These are phyloP conservation scores for Pteromalus puparum DNA, from an alignment of 1,140 invertebrate species.

Conservation along the genomic window DNA sequence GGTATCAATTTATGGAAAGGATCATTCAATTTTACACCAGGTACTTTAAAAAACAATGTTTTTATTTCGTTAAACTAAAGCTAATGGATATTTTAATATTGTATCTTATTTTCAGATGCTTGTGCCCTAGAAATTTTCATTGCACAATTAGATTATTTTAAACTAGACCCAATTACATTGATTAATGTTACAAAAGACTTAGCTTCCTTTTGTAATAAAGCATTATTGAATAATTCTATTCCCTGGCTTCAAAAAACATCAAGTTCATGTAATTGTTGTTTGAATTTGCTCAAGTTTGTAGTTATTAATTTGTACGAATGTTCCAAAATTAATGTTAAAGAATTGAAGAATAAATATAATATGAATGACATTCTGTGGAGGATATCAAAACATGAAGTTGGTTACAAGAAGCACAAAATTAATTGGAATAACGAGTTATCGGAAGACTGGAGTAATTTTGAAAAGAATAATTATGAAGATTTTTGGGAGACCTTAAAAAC, in stretches of 20 bases:
- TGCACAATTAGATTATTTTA: conserved; percentile 65
- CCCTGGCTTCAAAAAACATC: conserved; percentile 55
- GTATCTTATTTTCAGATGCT: conserved; percentile 62
- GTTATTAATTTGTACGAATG: conserved; percentile 65
- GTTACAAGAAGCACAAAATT: conserved; percentile 32
- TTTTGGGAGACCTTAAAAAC: conserved; percentile 61
- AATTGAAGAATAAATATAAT: conserved; percentile 52
- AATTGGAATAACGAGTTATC: conserved; percentile 17
- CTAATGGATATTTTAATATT: conserved; percentile 31
- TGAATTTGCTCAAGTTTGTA: conserved; percentile 63
- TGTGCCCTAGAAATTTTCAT: conserved; percentile 68
- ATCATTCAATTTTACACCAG: conserved; percentile 62
- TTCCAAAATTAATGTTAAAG: conserved; percentile 58
- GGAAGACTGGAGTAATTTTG: conserved; percentile 51
- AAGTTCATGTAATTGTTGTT: conserved; percentile 64
- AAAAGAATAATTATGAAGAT: conserved; percentile 50
- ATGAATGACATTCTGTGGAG: conserved; percentile 10
- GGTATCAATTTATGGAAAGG: conserved; percentile 63
- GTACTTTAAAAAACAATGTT: conserved; percentile 53
- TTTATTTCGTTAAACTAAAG: background rate
- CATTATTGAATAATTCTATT: conserved; percentile 60
- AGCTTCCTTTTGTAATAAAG: conserved; percentile 60
- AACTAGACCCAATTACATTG: conserved; percentile 62
- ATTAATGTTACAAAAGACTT: conserved; percentile 64
- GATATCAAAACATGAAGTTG: conserved; percentile 1